These are phyloP conservation scores for Fragum whitleyi DNA, from an alignment of 2,888 invertebrate species.

Conservation along the genomic window DNA sequence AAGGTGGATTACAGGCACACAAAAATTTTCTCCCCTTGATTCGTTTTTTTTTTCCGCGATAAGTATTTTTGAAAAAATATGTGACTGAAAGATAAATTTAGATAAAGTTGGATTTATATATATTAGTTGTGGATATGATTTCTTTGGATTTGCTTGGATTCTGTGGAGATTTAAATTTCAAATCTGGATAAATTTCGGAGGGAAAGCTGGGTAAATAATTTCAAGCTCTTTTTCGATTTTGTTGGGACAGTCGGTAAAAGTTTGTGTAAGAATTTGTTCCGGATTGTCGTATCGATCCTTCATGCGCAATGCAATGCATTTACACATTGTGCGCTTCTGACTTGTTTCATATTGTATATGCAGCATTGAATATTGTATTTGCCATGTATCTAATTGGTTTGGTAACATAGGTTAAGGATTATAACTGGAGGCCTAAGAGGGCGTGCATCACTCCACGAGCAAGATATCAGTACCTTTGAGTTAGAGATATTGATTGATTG, in stretches of 20 bases:
- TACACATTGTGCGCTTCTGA: not conserved
- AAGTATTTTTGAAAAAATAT: not conserved
- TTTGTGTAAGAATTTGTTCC: not conserved
- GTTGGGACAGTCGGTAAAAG: not conserved
- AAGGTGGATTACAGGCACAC: constrained; percentile 42
- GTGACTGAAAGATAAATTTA: not conserved
- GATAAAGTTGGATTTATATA: not conserved
- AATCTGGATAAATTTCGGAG: constrained; percentile 1
- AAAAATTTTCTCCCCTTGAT: not conserved
- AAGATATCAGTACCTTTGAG: too few species aligned
- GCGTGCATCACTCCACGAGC: too few species aligned
- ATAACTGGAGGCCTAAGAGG: too few species aligned
- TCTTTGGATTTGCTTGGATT: not conserved
- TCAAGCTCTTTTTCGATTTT: not conserved
- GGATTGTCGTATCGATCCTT: not conserved
- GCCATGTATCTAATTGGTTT: too few species aligned
- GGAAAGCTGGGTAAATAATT: not conserved
- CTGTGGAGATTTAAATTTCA: not conserved
- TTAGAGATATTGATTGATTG: not conserved
- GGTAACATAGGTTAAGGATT: too few species aligned
- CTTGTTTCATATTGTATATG: too few species aligned
- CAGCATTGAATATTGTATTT: too few species aligned
- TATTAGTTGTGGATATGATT: not conserved
- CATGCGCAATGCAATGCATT: not conserved
- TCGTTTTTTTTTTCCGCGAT: not conserved